phyloP scores from a whole-genome alignment of 2,888 invertebrate genomes.

The Oxyteleia sp. region DNA sequence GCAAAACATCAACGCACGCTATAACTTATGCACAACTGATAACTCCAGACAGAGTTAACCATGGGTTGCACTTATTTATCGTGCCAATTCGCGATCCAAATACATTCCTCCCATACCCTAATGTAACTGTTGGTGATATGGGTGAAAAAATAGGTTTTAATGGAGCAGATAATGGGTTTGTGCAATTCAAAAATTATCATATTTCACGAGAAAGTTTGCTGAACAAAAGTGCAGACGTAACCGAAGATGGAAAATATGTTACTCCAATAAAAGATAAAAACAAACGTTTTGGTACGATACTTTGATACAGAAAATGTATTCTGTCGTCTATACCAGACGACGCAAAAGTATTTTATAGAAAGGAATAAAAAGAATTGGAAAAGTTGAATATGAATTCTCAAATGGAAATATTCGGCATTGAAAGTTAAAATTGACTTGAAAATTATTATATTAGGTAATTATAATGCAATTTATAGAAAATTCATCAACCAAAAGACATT shows the following conservation, averaged over 20 bases:
- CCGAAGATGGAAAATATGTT: slow-evolving; percentile 93
- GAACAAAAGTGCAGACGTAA: slow-evolving; percentile 95
- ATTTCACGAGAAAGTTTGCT: slow-evolving; percentile 94
- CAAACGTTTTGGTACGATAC: slow-evolving; percentile 92
- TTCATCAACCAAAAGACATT: too few relatives aligned
- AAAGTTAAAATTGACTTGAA: too few relatives aligned
- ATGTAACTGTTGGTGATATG: slow-evolving; percentile 96
- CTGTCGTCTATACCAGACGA: too few relatives aligned
- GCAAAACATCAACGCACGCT: slow-evolving; percentile 94
- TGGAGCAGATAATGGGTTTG: slow-evolving; percentile 97
- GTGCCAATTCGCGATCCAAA: slow-evolving; percentile 94
- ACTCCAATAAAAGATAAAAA: slow-evolving; percentile 94
- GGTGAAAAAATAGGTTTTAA: slow-evolving; percentile 97
- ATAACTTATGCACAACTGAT: slow-evolving; percentile 96
- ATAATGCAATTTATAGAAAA: too few relatives aligned
- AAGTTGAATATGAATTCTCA: too few relatives aligned
- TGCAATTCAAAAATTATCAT: slow-evolving; percentile 93
- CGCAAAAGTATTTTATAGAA: too few relatives aligned
- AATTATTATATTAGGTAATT: too few relatives aligned
- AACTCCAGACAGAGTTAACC: slow-evolving; percentile 92
- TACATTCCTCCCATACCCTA: slow-evolving; percentile 92
- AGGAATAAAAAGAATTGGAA: too few relatives aligned
- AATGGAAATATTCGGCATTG: too few relatives aligned
- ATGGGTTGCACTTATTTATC: slow-evolving; percentile 96
- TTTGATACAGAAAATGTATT: not conserved